These are phyloP conservation scores for Coreoperca whiteheadi DNA, from an alignment of 2,113 vertebrate genomes.

Conservation along the genomic window DNA sequence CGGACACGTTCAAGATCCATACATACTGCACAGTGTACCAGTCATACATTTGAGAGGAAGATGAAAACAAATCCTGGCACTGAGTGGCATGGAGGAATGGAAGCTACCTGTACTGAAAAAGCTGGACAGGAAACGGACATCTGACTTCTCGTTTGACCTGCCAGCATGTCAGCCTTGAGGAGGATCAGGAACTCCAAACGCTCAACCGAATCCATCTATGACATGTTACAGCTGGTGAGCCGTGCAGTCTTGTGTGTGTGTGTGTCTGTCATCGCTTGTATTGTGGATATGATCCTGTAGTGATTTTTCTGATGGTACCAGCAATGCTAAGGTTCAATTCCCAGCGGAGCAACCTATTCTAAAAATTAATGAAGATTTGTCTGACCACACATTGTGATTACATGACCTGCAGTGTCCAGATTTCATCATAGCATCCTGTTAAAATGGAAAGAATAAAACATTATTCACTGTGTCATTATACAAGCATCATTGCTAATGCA, in stretches of 20 bases:
- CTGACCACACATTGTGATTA: neutral
- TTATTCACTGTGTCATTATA: neutral
- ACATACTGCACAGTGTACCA: neutral
- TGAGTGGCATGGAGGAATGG: neutral
- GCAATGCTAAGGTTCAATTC: neutral
- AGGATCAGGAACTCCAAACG: slow-evolving; percentile 73
- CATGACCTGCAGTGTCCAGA: neutral
- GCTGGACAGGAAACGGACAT: slow-evolving; percentile 14
- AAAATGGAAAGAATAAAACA: neutral
- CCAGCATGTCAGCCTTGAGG: slow-evolving; percentile 78
- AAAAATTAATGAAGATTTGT: slow-evolving; percentile 17
- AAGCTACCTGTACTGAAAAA: slow-evolving; percentile 14
- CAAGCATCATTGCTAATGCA: too few relatives aligned
- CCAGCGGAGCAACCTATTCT: neutral
- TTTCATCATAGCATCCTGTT: neutral
- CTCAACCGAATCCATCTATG: slow-evolving; percentile 83
- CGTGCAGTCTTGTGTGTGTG: neutral
- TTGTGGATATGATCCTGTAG: slow-evolving; percentile 36
- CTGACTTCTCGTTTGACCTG: slow-evolving; percentile 27
- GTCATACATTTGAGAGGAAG: neutral
- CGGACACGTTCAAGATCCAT: neutral
- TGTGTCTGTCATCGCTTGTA: slow-evolving; percentile 22
- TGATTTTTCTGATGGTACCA: slow-evolving; percentile 36
- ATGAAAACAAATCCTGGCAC: neutral
- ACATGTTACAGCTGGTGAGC: slow-evolving; percentile 90